Base-by-base conservation (phyloP, 2,888 invertebrate genomes). In the Clivina fossor region DNA sequence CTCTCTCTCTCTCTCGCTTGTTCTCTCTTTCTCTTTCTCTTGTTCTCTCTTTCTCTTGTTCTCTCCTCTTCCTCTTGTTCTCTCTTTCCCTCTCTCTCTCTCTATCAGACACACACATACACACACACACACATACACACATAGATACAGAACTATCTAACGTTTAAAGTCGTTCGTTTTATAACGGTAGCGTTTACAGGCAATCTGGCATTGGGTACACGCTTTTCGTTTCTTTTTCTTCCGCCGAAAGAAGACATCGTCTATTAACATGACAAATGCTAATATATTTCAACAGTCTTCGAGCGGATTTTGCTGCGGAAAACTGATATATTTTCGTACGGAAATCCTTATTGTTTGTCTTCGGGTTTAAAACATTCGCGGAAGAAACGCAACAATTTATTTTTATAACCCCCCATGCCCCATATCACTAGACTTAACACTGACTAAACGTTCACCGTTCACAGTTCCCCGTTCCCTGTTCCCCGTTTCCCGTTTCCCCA, bases 261-360 rank as follows among this genome's bases (percentile, higher is more conserved):
- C 73, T 72, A 73, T 73, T 74, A 73, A 73, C 71, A 73, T 73
- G 73, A 74, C 72, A 74, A 74, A 74, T 74, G 72, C 73, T 74
- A 72, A 73, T 74, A 73, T 72, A 73, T 74, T 72, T 73, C 71
- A 72, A 37, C 69, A 66, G 70, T 69, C 69, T 71, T 70, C 68
- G 63, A 59, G 54, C 66, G 70, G 72, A 71, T 71, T 69, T 69
- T 68, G 66, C 69, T 68, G 69, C n/a, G 70, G 70, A 69, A 69
- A 68, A 69, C 70, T 72, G 70, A 72, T 72, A 65, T 64, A 64
- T 65, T 63, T 64, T 64, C 63, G 60, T 62, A 56, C 61, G 60
- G 61, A 60, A 62, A 57, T 61, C 59, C 63, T 62, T 61, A 62
- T 61, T 60, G 51, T 46, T 44, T 40, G 51, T 51, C 47, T 57